These are phyloP conservation scores for Microchirus variegatus DNA, from an alignment of 2,797 vertebrate genomes.

Conservation along the genomic window DNA sequence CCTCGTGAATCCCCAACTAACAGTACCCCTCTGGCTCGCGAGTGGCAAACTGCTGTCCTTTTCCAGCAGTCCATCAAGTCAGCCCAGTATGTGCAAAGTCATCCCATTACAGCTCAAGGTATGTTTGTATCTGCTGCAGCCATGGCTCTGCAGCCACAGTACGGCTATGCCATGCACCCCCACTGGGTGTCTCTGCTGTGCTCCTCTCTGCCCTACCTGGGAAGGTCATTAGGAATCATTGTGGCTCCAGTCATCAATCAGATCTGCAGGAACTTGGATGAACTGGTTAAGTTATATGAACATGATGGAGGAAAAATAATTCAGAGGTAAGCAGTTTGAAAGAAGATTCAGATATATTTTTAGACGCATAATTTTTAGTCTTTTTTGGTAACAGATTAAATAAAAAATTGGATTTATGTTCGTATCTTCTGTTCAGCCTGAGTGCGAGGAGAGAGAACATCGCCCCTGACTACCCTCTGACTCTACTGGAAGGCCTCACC, in stretches of 20 bases:
- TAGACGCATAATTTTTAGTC: not conserved
- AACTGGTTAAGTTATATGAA: slow-evolving; percentile 92
- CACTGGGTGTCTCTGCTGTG: slow-evolving; percentile 94
- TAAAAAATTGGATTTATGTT: not conserved
- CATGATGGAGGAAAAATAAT: slow-evolving; percentile 85
- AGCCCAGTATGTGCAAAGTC: slow-evolving; percentile 88
- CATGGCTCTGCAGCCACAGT: slow-evolving; percentile 90
- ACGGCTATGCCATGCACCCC: slow-evolving; percentile 93
- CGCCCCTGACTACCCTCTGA: slow-evolving; percentile 94
- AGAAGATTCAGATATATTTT: not conserved
- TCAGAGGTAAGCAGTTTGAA: slow-evolving; percentile 78
- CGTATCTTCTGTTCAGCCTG: slow-evolving; percentile 67
- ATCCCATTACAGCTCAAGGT: slow-evolving; percentile 94
- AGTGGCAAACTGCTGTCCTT: slow-evolving; percentile 91
- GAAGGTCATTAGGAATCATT: slow-evolving; percentile 92
- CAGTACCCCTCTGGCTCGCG: slow-evolving; percentile 85
- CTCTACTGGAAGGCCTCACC: slow-evolving; percentile 94
- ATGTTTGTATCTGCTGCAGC: slow-evolving; percentile 94
- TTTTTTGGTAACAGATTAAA: not conserved
- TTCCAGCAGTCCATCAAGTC: slow-evolving; percentile 96
- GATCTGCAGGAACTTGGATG: slow-evolving; percentile 96
- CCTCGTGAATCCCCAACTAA: slow-evolving; percentile 63
- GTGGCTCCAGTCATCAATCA: slow-evolving; percentile 91
- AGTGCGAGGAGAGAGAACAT: slow-evolving; percentile 90
- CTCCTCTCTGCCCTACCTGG: slow-evolving; percentile 89